Evolutionary conservation across 2,888 invertebrate genomes (phyloP).

Genomic region (Machimus rusticus): DNA sequence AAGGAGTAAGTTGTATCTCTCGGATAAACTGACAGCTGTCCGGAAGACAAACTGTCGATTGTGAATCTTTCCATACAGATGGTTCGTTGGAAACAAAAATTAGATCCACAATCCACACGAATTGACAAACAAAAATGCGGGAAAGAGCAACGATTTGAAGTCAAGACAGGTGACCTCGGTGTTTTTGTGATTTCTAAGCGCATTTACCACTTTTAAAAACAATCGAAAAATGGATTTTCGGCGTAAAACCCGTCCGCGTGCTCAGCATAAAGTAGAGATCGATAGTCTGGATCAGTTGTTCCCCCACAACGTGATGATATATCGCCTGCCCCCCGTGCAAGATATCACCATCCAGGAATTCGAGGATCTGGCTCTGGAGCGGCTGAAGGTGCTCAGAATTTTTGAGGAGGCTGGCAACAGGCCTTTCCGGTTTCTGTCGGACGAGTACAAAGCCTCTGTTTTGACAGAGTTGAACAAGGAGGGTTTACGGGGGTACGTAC

Average conservation of each 20-base stretch:
- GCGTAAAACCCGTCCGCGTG: constrained; percentile 53
- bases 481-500: constrained; percentile 71
- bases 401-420: constrained; percentile 77
- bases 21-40: neutral
- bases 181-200: neutral
- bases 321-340: constrained; percentile 76
- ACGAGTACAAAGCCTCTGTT: constrained; percentile 74
- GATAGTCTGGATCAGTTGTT: constrained; percentile 68
- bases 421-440: constrained; percentile 69
- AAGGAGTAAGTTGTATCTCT: too few species aligned
- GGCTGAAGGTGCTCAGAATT: constrained; percentile 79
- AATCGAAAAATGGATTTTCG: constrained; percentile 54
- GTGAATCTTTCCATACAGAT: neutral
- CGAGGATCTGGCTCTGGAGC: constrained; percentile 85
- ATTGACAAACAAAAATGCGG: neutral
- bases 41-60: neutral
- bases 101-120: neutral
- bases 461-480: constrained; percentile 72
- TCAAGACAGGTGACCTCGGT: neutral
- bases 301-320: constrained; percentile 81
- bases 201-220: neutral
- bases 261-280: constrained; percentile 54
- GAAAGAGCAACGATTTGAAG: neutral
- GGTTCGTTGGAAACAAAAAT: neutral
- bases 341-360: constrained; percentile 83